Evolutionary conservation across 2,888 invertebrate species (phyloP), one percentile per base, ranked within the genome.

Genomic region (Frankliniella fusca): DNA sequence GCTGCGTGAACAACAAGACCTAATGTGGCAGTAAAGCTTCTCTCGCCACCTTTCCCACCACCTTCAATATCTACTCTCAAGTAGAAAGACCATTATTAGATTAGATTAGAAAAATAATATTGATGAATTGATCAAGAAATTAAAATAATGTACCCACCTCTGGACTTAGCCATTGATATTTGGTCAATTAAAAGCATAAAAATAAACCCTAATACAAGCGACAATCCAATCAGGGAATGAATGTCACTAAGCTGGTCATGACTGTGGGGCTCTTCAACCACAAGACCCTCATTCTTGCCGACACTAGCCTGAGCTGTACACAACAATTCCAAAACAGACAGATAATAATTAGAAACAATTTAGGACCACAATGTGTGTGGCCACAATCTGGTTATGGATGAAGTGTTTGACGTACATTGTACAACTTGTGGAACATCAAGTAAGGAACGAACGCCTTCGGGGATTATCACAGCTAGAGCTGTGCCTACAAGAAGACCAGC

Each of bases 1-100:
- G 99, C 99, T 0, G 99, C 98, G 88, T 99, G 99, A 0, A 99
- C 99, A 0, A 99, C 97, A 8, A 99, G 89, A 0, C 99, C 99
- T 1, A 99, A 90, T 0, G 99, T 99, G 0, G 99, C 98, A 0
- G 98, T 98, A 79, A 97, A 92, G 85, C 92, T 92, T 85, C 84
- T 81, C n/a, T 83, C 83, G 18, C 83, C 84, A 7, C 83, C 83
- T 83, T 85, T 85, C 3, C 85, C 84, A 23, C 87, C 86, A 80
- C 86, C 85, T 85, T 89, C 89, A 82, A 87, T 83, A 87, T 89
- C 89, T 88, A 83, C 50, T 20, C 18, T 48, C 8, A 54, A 76
- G 10, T 10, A 50, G 20, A 82, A 10, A 38, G 8, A 18, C 27
- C 28, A 80, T 20, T 18, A 76, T 18, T n/a, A n/a, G n/a, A n/a